phyloP scores from a whole-genome alignment of 2,113 vertebrate species.

The Bambusicola thoracicus region DNA sequence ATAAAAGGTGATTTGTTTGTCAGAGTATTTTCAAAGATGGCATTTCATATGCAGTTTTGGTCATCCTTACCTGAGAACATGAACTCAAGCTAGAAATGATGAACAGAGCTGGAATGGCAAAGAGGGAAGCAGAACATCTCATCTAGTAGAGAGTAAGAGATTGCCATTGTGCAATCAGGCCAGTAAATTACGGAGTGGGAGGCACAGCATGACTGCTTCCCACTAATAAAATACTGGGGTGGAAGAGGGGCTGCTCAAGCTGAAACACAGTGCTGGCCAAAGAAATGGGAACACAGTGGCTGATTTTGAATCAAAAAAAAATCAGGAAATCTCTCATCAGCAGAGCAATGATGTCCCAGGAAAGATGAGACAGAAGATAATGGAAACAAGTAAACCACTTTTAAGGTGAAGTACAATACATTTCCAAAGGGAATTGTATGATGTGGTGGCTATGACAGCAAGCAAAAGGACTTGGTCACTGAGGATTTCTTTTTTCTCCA shows the following conservation, averaged over 20 bases:
- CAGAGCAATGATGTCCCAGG: neutral
- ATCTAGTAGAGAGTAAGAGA: neutral
- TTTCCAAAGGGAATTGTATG: neutral
- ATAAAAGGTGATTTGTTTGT: neutral
- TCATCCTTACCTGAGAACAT: neutral
- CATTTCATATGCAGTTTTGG: neutral
- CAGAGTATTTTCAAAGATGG: neutral
- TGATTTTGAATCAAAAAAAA: neutral
- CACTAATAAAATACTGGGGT: neutral
- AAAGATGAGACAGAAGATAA: neutral
- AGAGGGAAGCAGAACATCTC: neutral
- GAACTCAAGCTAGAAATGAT: neutral
- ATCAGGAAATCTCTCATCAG: neutral
- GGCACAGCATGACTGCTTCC: neutral
- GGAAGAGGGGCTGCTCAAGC: neutral
- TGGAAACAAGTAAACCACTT: accelerated
- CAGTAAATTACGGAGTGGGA: neutral
- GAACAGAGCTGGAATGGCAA: neutral
- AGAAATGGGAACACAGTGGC: neutral
- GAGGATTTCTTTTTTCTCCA: neutral
- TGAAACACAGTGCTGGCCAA: neutral
- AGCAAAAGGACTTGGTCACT: neutral
- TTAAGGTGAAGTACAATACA: neutral
- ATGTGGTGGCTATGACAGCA: neutral
- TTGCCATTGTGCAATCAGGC: neutral